Evolutionary conservation across 2,113 vertebrate genomes (phyloP), one percentile per base, ranked within the genome.

Genomic region (Turnix velox): DNA sequence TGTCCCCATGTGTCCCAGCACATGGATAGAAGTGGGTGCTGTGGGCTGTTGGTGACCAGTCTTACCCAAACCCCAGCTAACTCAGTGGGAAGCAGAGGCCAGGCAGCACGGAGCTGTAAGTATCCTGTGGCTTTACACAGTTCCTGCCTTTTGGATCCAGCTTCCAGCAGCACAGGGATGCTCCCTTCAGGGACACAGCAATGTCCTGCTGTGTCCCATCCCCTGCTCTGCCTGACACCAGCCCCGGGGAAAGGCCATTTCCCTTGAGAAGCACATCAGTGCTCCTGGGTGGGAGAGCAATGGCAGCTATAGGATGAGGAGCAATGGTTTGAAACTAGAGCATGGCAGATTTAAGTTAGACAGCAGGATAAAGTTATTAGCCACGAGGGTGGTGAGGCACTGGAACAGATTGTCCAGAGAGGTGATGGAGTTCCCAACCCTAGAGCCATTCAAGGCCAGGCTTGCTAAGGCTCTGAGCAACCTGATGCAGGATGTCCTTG

Each of bases 21-120:
- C 0, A 0, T 25, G 35, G 30, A 37, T 24, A 4, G 24, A 25
- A 2, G 7, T 8, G 22, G n/a, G 30, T 39, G 25, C 54, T 0
- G 0, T 9, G 24, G 28, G 43, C 67, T 12, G 16, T 28, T 27
- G 54, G 45, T 63, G 62, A 17, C 22, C 43, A 33, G 33, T 57
- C 37, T 77, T 48, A 31, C 49, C 61, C 43, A 63, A 45, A 42
- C 49, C 35, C n/a, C 52, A 37, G 43, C n/a, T 28, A 48, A 62
- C 28, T 22, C 4, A 6, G 40, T 1, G 1, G 24, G 30, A 13
- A 51, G 19, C 37, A n/a, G 30, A 51, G 35, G 9, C 14, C 67
- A 76, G 25, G 55, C 46, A 40, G 54, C 12, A 1, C 0, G 1
- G 35, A 10, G 10, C 2, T 23, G 16, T 35, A 2, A 33, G 40